Conservation (phyloP, 2,113 vertebrate genomes). For the Antigone vipio region DNA sequence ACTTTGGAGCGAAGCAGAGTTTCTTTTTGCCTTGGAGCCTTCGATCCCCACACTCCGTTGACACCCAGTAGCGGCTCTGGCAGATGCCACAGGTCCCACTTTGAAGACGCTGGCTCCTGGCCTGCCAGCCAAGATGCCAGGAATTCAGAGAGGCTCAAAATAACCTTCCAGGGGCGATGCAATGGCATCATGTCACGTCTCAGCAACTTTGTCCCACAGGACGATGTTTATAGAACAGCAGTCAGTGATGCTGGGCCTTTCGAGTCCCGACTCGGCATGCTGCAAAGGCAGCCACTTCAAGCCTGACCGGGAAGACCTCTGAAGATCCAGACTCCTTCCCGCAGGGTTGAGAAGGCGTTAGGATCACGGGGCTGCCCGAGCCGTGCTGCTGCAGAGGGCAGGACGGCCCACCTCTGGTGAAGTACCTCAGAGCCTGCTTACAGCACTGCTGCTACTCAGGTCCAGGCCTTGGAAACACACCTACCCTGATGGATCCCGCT, state of each 20-base stretch:
- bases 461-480: not conserved
- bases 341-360: not conserved
- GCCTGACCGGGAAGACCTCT: no score
- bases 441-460: not conserved
- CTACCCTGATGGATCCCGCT: not conserved
- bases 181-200: not conserved
- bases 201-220: not conserved
- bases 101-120: not conserved
- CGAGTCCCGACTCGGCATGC: not conserved
- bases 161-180: not conserved
- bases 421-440: not conserved
- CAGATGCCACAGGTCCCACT: not conserved
- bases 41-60: not conserved
- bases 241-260: not conserved
- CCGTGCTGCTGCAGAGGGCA: not conserved
- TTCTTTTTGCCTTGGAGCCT: not conserved
- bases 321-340: not conserved
- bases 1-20: not conserved
- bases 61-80: not conserved
- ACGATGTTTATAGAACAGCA: not conserved
- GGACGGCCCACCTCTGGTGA: not conserved
- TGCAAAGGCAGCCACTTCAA: not conserved
- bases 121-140: not conserved
- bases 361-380: not conserved
- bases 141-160: not conserved